These are phyloP conservation scores for Mola mola DNA, from an alignment of 2,113 vertebrate species.

Conservation along the genomic window DNA sequence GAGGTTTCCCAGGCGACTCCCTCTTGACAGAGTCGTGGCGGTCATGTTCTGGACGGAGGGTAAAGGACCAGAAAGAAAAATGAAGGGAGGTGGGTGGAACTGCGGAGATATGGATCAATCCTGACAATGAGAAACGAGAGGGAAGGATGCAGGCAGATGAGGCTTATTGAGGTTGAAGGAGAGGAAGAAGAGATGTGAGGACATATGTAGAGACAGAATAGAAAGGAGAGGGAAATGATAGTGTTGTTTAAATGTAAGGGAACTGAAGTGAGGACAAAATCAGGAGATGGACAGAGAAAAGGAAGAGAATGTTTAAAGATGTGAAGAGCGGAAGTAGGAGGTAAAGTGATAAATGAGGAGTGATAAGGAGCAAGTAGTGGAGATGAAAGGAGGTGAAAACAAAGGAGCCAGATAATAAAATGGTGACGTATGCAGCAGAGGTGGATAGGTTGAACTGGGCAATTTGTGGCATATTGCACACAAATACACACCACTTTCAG, in stretches of 20 bases:
- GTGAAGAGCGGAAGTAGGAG: no score
- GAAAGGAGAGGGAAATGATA: no score
- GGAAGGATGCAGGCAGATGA: not conserved
- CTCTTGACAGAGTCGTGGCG: constrained; percentile 28
- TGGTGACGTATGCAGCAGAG: not conserved
- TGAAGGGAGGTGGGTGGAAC: not conserved
- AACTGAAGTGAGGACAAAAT: no score
- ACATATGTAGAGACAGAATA: not conserved
- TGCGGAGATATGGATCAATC: constrained; percentile 11
- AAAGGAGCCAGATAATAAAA: no score
- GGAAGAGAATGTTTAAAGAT: no score
- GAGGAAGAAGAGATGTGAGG: not conserved
- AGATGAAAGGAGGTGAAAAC: not conserved
- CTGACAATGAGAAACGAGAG: constrained; percentile 16
- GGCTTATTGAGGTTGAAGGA: no score
- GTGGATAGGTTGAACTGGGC: not conserved
- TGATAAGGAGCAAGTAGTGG: not conserved
- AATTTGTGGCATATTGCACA: no score
- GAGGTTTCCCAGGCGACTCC: constrained; percentile 24
- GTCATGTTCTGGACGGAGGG: constrained; percentile 34
- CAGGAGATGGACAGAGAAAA: no score
- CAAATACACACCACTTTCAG: constrained; percentile 4
- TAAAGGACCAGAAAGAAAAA: no score
- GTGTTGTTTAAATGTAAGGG: no score
- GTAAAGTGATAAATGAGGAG: not conserved